Evolutionary conservation across 2,797 vertebrate genomes (phyloP), one percentile per base, ranked within the genome.

Genomic region (Lagodon rhomboides): DNA sequence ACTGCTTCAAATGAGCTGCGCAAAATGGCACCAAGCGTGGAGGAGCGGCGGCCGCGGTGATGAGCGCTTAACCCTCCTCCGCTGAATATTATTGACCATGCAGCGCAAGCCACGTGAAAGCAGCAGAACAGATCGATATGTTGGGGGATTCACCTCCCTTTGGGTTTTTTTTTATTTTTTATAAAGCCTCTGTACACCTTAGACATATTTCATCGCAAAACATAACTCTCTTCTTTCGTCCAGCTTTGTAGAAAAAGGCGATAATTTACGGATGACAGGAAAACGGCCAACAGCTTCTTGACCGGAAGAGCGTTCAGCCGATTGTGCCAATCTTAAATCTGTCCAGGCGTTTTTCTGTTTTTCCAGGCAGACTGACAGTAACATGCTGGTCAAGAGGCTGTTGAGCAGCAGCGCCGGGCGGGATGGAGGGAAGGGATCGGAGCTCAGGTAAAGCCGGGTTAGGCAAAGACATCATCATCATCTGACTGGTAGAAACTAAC

Each of bases 121-220:
- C 84, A 85, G 84, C 74, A n/a, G 7, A 67, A 27, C 51, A 34
- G 69, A 53, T 70, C 0, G 72, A 90, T 89, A 85, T 89, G 88
- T 86, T 30, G 1, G 62, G 64, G 47, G 70, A 47, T 51, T 58
- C 5, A 22, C 41, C 70, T 85, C 83, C 83, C 77, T 77, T 70
- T 83, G 56, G 75, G 54, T 83, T 78, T 75, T 30, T 38, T 38
- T 38, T 38, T 38, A 1, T 66, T 77, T 80, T 79, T 68, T 62
- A 82, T 79, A 84, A 90, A 91, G 86, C 82, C 66, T 84, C 77
- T 85, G 68, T 83, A 83, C 80, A 79, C 54, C 38, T 34, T 68
- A 41, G 51, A 84, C 50, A 55, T 54, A 43, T 55, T 80, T 75
- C 1, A 68, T 80, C 59, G 78, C 50, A 68, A 83, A 83, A 85